Base-by-base conservation (phyloP, 1,140 invertebrate species). In the Pogonus chalceus region DNA sequence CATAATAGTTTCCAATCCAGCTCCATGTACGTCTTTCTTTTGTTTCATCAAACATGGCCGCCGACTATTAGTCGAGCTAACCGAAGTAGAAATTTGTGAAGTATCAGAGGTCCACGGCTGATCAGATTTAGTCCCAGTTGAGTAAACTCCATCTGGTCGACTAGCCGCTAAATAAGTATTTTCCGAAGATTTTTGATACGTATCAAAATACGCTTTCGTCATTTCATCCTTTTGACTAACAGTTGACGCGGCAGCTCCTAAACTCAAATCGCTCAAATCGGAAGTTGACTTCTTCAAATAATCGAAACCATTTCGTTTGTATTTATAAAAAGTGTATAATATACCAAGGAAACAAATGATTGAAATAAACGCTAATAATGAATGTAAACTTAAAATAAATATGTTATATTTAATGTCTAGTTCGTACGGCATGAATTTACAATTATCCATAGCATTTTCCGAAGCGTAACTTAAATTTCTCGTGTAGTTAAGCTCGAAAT, bases 331-430 rank as follows among this genome's bases (percentile, higher is more conserved):
- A 49, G 61, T 60, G 51, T 56, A 63, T 52, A 65, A 65, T 12
- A 64, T 63, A 9, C 61, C 56, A 4, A 64, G 9, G 18, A 70
- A 61, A 1, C 59, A 61, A 14, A 71, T 58, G 0, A 72, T 31
- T 0, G 72, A 69, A 10, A 68, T 61, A 2, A 71, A 49, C 0
- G 69, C 60, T 1, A 78, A 60, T 20, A 73, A 62, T 2, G 69
- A 61, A 57, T 78, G 75, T 10, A 79, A 58, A 2, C 70, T 68
- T 4, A 77, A 59, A 35, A 75, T 70, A 56, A 79, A 77, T 2
- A 78, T 62, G 49, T 73, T 70, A 59, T 74, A 77, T 55, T 71
- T 69, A 2, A 69, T 55, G 55, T 76, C 73, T 56, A 76, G 63
- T 24, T 69, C 64, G 53, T 71, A 66, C 0, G 74, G 75, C 58